Percentiles rank a stretch among this genome's conserved stretches.
These are phyloP conservation scores for Charadrius vociferus DNA, from an alignment of 2,113 vertebrate species.

Conservation along the genomic window DNA sequence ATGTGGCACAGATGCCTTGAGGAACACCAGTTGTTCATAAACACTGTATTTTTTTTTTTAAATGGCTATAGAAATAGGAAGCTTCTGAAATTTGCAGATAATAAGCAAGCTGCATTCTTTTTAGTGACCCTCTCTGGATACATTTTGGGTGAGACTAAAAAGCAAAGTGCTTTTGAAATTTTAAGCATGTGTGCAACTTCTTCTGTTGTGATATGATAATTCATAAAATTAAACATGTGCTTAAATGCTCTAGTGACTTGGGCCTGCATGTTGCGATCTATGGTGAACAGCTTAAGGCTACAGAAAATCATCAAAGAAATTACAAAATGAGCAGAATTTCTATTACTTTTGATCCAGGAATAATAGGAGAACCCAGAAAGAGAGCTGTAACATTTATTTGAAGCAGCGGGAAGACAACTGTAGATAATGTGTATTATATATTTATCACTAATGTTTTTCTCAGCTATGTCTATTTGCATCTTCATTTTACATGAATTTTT, in stretches of 20 bases:
- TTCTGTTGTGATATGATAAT: slow-evolving; percentile 38
- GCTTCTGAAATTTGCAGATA: slow-evolving; percentile 10
- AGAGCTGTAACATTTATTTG: slow-evolving; percentile 18
- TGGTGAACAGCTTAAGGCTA: slow-evolving; percentile 54
- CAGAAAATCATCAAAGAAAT: slow-evolving; percentile 63
- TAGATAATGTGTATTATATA: neutral
- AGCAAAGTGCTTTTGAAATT: slow-evolving; percentile 37
- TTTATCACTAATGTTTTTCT: slow-evolving; percentile 11
- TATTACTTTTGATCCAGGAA: slow-evolving; percentile 61
- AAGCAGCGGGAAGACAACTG: slow-evolving; percentile 4
- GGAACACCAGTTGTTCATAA: neutral
- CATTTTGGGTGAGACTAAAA: neutral
- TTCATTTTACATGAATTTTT: neutral
- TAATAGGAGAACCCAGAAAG: slow-evolving; percentile 28
- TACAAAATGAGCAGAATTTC: slow-evolving; percentile 58
- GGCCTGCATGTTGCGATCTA: neutral
- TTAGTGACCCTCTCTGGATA: neutral
- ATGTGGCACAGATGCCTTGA: neutral
- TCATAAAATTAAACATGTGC: slow-evolving; percentile 27
- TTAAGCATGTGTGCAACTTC: slow-evolving; percentile 5
- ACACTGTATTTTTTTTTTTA: neutral
- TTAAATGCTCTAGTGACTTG: slow-evolving; percentile 39
- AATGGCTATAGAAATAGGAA: neutral
- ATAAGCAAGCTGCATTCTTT: neutral
- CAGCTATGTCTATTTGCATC: neutral